Base-by-base conservation (phyloP, 2,888 invertebrate species). In the Limnephilus marmoratus region DNA sequence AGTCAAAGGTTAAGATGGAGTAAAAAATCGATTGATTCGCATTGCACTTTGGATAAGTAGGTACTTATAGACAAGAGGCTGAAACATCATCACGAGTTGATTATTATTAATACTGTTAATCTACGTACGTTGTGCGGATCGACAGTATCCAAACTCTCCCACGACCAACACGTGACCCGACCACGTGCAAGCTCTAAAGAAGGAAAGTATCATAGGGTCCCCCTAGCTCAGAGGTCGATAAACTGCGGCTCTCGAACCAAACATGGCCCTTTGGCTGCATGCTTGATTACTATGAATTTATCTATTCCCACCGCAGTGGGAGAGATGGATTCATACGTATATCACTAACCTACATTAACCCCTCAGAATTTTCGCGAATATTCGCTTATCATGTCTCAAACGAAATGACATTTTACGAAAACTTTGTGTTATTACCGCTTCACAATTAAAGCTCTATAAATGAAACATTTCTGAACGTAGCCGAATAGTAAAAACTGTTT, bases 151-250 rank as follows among this genome's bases (percentile, higher is more conserved):
- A 80, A 88, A 80, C 68, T 53, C 88, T 88, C 88, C 68, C 88
- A 88, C 68, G 88, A 80, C 41, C 88, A 53, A 80, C 68, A 86
- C 88, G 88, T 86, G 88, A 88, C 68, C 88, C 80, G 88, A 80
- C 29, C 88, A 88, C 88, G 88, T 88, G 88, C 31, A 24, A 1
- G 34, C 37, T 24, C 12, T 88, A 88, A 88, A 31, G 80, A 29
- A 49, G 18, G 37, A 83, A 83, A 83, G 34, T 82, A 41, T 11
- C 4, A 15, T 12, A 82, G 83, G 24, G 9, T 11, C 31, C 7
- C 24, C 24, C 68, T 24, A 24, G 7, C 7, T n/a, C 68, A 68
- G 68, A 2, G 68, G 68, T 24, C 1, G n/a, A 24, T 1, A 24
- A 68, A 24, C 24, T 68, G 68, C 68, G 68, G 68, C 68, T 68